Base-by-base conservation (phyloP, 1,140 invertebrate species). In the Drosophila truncata region DNA sequence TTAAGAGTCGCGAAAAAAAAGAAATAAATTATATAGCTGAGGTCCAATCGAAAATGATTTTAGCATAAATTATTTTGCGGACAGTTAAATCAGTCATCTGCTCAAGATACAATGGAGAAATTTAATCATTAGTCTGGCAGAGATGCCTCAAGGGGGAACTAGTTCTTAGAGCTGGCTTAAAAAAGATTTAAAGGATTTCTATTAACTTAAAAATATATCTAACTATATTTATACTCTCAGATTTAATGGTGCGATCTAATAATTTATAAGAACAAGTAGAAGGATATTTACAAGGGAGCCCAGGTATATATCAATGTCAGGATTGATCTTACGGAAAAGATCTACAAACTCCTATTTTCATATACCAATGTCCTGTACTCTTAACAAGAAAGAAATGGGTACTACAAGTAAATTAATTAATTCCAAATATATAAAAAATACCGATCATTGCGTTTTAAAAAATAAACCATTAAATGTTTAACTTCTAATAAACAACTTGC, bases 31-130 rank as follows among this genome's bases (percentile, higher is more conserved):
- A 47, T 27, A 69, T 42, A 6, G 6, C 35, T 42, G 20, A 50
- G 39, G 11, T 57, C 23, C 1, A 37, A 46, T 39, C 46, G 20
- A 47, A 49, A 58, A 13, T 42, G 35, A 49, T 35, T 50, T 41
- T 29, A 27, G 65, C 44, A 72, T 71, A 50, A 59, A 71, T 72
- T 72, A 72, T 23, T 54, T 54, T n/a, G 18, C 14, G 20, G 35
- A 35, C 66, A 49, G 18, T 41, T 39, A 59, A 72, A 72, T 72
- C 54, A 72, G 52, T 72, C 54, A 72, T 35, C 23, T 72, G 52
- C 33, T 60, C 50, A 29, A 4, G 29, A 59, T 23, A 39, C 3
- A 46, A 46, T 13, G 4, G 25, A 46, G 33, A 72, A 60, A 72
- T 49, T 27, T 33, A 50, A 49, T 18, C 11, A 35, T 37, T 20